Evolutionary conservation across 2,888 invertebrate species (phyloP), one percentile per base, ranked within the genome.

Genomic region (Apotomis capreana): DNA sequence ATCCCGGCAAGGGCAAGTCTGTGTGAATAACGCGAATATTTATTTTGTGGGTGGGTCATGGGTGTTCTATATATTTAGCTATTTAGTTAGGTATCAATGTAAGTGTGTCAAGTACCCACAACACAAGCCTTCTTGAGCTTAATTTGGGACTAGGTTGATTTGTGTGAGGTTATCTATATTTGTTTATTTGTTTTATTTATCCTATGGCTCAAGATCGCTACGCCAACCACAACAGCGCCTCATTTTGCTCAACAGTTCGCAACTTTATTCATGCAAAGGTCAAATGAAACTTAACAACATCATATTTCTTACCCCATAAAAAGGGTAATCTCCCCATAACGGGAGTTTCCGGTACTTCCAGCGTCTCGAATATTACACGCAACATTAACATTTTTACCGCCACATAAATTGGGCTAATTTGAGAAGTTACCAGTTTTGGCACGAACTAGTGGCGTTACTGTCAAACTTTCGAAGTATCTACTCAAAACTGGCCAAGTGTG

Each of bases 321-420:
- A 71, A 68, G 71, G 71, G 71, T 71, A 60, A 70, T 68, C 55
- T 55, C 70, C 15, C 65, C 70, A 62, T 70, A 71, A 75, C 74
- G 75, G 74, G 74, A 74, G 61, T 75, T 79, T 74, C 78, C 77
- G 80, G 75, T 77, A 78, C 75, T 64, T 74, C 78, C 81, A 83
- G 76, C 78, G 78, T 76, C 81, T 77, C 69, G 73, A 71, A 77
- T 83, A 85, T 86, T 87, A 83, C 79, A 82, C 84, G 87, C 83
- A 79, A 87, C 87, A 87, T 88, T 88, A 87, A 80, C 87, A 83
- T 84, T 81, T 86, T 84, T 82, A 84, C 85, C 87, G 86, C 86
- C 79, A 86, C 86, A 86, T 87, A 87, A 87, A 87, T 85, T 80
- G 77, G 79, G 82, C 84, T 86, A 86, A 85, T 87, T 85, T 80